These are phyloP conservation scores for Acanthacorydalis orientalis DNA, from an alignment of 2,888 invertebrate genomes.

Conservation along the genomic window DNA sequence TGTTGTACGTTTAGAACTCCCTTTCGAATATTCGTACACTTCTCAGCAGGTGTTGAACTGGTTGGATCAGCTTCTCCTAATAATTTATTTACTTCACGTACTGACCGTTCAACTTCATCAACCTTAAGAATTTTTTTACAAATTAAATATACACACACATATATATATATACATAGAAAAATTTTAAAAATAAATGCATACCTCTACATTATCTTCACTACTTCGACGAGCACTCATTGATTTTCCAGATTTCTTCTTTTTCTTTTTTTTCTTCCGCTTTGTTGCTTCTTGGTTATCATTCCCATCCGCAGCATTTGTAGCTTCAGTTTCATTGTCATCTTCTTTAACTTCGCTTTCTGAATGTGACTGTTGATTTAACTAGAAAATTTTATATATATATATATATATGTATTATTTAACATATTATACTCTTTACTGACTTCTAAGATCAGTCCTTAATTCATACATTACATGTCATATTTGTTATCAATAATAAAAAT, in stretches of 20 bases:
- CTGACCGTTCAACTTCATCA: slow-evolving; percentile 50
- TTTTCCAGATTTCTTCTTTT: slow-evolving; percentile 43
- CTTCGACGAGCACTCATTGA: slow-evolving; percentile 31
- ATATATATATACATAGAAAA: too few species aligned
- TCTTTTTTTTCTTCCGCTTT: slow-evolving; percentile 42
- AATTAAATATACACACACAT: too few species aligned
- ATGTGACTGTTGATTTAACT: slow-evolving; percentile 48
- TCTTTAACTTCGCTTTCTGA: slow-evolving; percentile 55
- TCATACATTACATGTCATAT: too few species aligned
- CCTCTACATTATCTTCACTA: slow-evolving; percentile 47
- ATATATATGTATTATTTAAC: too few species aligned
- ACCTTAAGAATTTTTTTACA: slow-evolving; percentile 22
- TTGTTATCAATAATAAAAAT: too few species aligned
- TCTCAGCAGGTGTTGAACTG: slow-evolving; percentile 10
- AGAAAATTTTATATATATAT: background rate
- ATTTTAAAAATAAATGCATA: slow-evolving; percentile 17
- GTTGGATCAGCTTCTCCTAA: slow-evolving; percentile 34
- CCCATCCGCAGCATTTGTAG: slow-evolving; percentile 33
- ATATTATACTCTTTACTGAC: too few species aligned
- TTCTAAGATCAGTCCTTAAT: too few species aligned
- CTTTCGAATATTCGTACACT: slow-evolving; percentile 19
- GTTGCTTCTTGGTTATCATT: slow-evolving; percentile 28
- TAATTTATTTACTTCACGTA: slow-evolving; percentile 48
- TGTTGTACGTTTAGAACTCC: slow-evolving; percentile 44
- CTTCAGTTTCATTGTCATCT: slow-evolving; percentile 46